These are phyloP conservation scores for Porites australiensis DNA, from an alignment of 64 coral and sea anemone species.

Conservation along the genomic window DNA sequence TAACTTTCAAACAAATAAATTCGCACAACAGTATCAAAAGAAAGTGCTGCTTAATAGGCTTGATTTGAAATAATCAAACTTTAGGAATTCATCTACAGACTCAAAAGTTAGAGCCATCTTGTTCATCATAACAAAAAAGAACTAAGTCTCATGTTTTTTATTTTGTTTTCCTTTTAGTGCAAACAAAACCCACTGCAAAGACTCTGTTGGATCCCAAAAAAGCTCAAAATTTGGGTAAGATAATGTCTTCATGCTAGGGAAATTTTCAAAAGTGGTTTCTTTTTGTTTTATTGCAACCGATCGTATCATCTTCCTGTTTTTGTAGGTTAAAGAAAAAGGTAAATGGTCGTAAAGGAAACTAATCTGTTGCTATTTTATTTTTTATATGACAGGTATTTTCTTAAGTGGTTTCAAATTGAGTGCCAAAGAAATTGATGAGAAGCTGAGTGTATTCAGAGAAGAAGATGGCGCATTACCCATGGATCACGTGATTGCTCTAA, in stretches of 20 bases:
- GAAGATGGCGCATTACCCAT: conserved; percentile 90
- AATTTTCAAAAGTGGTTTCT: not conserved
- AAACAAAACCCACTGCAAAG: conserved; percentile 77
- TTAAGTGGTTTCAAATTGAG: conserved; percentile 94
- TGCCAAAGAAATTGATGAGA: conserved; percentile 83
- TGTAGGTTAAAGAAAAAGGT: too few species aligned
- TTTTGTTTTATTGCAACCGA: not conserved
- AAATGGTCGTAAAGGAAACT: too few species aligned
- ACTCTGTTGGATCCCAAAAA: conserved; percentile 91
- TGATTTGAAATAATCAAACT: too few species aligned
- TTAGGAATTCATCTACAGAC: too few species aligned
- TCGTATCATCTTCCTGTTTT: not conserved
- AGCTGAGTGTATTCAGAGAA: conserved; percentile 85
- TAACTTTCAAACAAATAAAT: too few species aligned
- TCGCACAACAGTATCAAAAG: too few species aligned
- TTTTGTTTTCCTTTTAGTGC: conserved; percentile 39
- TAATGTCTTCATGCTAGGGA: not conserved
- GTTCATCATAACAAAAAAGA: too few species aligned
- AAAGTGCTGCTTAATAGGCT: too few species aligned
- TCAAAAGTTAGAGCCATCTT: too few species aligned
- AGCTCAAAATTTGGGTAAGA: conserved; percentile 96
- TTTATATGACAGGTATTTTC: conserved; percentile 82
- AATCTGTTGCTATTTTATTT: not conserved
- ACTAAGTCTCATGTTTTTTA: not conserved
- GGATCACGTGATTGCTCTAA: conserved; percentile 92